Percentiles rank a stretch among this genome's conserved stretches.
phyloP scores from a whole-genome alignment of 2,888 invertebrate genomes.

The Baronia brevicornis region DNA sequence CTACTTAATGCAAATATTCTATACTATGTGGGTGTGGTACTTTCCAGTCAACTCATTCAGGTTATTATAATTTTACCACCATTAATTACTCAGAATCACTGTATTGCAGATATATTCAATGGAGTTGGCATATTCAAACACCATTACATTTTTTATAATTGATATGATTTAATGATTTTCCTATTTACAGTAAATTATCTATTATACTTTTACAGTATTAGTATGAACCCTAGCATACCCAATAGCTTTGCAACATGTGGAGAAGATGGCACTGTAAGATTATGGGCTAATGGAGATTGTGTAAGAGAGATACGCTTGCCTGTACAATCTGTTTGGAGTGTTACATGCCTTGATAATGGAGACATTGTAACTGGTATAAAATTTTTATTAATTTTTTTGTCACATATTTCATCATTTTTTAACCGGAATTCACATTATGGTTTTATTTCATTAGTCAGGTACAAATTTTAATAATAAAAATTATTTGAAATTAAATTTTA shows the following conservation, averaged over 20 bases:
- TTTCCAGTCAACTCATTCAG: no score
- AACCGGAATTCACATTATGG: no score
- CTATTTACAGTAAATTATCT: background rate
- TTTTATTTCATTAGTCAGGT: no score
- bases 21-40: no score
- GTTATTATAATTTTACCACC: no score
- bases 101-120: no score
- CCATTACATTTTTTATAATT: background rate
- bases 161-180: background rate
- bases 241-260: conserved; percentile 85
- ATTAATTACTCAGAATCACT: no score
- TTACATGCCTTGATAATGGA: conserved; percentile 86
- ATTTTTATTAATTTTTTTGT: background rate
- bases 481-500: no score
- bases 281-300: conserved; percentile 83
- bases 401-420: background rate
- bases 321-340: conserved; percentile 92
- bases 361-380: conserved; percentile 88
- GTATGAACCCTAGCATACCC: conserved; percentile 69
- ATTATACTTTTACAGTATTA: conserved; percentile 55
- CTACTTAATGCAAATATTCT: no score
- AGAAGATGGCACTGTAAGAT: conserved; percentile 90
- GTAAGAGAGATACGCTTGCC: conserved; percentile 84
- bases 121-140: no score
- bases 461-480: background rate